These are phyloP conservation scores for Bombus impatiens DNA, from an alignment of 1,140 invertebrate species.

Conservation along the genomic window DNA sequence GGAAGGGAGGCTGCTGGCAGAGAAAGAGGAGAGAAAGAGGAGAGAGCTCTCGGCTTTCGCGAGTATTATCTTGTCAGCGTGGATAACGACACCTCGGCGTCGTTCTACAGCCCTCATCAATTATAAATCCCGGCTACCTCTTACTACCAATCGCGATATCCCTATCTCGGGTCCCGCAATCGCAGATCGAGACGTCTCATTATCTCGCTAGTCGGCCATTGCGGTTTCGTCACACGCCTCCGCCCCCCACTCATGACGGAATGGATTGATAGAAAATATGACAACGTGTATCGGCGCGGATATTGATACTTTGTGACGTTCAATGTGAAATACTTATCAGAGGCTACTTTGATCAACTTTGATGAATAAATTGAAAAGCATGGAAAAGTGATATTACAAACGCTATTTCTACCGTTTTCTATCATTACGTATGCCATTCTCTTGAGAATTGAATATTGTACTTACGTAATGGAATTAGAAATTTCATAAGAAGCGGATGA, in stretches of 20 bases:
- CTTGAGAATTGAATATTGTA: too few species aligned
- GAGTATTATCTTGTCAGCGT: slow-evolving; percentile 79
- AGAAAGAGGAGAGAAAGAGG: slow-evolving; percentile 45
- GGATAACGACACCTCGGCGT: slow-evolving; percentile 79
- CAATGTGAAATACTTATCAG: too few species aligned
- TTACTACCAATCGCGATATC: slow-evolving; percentile 75
- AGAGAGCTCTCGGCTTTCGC: slow-evolving; percentile 70
- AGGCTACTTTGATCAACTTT: too few species aligned
- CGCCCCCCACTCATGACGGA: not conserved
- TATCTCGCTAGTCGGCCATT: slow-evolving; percentile 65
- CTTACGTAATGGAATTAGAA: too few species aligned
- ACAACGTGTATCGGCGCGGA: not conserved
- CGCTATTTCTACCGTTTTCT: too few species aligned
- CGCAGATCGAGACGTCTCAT: slow-evolving; percentile 74
- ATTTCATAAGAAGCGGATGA: too few species aligned
- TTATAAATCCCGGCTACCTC: slow-evolving; percentile 77
- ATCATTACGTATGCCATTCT: too few species aligned
- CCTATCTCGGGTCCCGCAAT: slow-evolving; percentile 72
- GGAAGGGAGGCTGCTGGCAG: slow-evolving; percentile 8
- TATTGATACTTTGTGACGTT: too few species aligned
- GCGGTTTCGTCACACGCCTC: slow-evolving; percentile 48
- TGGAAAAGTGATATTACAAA: too few species aligned
- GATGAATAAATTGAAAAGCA: too few species aligned
- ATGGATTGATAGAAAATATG: not conserved
- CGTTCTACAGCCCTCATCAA: slow-evolving; percentile 79